Conservation (phyloP, 2,888 invertebrate genomes). For the Loripinus fragilis region DNA sequence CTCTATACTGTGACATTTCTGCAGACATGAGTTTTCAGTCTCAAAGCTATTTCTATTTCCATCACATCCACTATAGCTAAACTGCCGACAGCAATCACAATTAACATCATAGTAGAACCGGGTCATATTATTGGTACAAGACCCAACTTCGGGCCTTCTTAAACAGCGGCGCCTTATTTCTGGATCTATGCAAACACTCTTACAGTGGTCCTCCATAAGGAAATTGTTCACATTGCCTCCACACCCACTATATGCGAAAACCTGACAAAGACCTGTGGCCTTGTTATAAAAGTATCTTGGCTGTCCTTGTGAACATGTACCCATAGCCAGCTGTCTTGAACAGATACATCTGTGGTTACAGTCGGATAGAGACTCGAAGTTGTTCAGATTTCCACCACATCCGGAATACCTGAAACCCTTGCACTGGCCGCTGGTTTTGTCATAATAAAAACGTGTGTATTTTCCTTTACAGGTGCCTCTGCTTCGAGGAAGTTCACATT, state of each 20-base stretch:
- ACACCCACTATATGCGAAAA: not conserved
- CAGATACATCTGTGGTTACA: constrained; percentile 9
- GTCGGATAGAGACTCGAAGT: not conserved
- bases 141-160: not conserved
- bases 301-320: not conserved
- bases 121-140: not conserved
- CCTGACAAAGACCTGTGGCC: not conserved
- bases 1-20: not conserved
- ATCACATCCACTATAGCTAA: constrained; percentile 4
- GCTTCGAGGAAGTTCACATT: not conserved
- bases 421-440: not conserved
- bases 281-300: constrained; percentile 4
- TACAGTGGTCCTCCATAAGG: not conserved
- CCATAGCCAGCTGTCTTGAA: not conserved
- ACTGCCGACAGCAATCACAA: not conserved
- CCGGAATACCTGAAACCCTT: not conserved
- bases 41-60: not conserved
- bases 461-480: not conserved
- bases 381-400: constrained; percentile 9
- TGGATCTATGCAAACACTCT: not conserved
- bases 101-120: not conserved
- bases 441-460: not conserved
- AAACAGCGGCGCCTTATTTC: not conserved
- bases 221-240: not conserved
- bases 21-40: not conserved